Evolutionary conservation across 2,113 vertebrate species (phyloP).

Genomic region (Strix aluco): DNA sequence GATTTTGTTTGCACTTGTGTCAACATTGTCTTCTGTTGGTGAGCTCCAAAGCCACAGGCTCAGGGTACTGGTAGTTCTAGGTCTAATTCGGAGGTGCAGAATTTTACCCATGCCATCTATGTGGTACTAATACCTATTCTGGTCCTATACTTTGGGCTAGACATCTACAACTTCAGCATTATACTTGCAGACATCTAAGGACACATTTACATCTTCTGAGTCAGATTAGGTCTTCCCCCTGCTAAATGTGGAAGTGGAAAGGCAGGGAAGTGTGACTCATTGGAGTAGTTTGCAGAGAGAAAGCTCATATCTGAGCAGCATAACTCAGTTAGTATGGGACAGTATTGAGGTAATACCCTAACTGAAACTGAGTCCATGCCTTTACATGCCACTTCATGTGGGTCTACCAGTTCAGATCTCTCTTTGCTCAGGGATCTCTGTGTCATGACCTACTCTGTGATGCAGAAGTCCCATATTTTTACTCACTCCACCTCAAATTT

Average conservation of each 20-base stretch:
- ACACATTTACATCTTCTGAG: background rate
- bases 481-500: background rate
- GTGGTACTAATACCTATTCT: background rate
- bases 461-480: background rate
- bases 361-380: background rate
- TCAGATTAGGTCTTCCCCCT: background rate
- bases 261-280: background rate
- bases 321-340: background rate
- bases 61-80: background rate
- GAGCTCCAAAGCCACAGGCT: background rate
- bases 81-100: background rate
- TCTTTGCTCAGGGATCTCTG: background rate
- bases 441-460: background rate
- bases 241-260: background rate
- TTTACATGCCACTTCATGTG: accelerated
- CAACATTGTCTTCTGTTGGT: background rate
- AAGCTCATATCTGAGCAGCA: background rate
- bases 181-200: background rate
- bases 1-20: background rate
- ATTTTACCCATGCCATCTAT: background rate
- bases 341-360: background rate
- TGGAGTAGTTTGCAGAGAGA: background rate
- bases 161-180: background rate
- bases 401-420: background rate
- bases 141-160: background rate